These are phyloP conservation scores for Pelmatolapia mariae DNA, from an alignment of 2,113 vertebrate genomes.

Conservation along the genomic window DNA sequence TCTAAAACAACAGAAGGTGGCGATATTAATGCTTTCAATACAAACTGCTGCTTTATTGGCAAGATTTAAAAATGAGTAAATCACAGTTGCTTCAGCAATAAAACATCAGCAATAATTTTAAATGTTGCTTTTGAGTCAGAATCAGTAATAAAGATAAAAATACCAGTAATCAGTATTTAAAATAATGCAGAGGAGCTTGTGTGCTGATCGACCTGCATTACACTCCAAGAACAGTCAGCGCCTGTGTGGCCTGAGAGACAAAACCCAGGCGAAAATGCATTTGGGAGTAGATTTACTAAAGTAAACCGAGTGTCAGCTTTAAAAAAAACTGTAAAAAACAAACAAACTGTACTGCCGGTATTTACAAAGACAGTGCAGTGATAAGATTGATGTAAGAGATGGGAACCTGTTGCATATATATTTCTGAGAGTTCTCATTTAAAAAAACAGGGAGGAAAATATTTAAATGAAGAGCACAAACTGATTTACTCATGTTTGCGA, in stretches of 20 bases:
- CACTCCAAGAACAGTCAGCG: not conserved
- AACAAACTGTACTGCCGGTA: not conserved
- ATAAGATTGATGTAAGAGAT: not conserved
- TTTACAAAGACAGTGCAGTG: not conserved
- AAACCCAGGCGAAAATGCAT: not conserved
- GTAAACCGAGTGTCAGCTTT: accelerated
- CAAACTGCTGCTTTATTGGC: not conserved
- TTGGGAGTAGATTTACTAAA: no score
- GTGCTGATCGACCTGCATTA: not conserved
- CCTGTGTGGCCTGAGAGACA: not conserved
- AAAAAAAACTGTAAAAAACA: not conserved
- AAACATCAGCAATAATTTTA: not conserved
- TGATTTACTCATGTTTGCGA: accelerated
- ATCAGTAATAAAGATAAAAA: not conserved
- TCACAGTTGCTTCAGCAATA: not conserved
- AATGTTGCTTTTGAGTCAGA: not conserved
- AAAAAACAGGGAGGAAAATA: not conserved
- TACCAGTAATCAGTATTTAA: not conserved
- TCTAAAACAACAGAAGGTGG: not conserved
- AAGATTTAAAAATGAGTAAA: not conserved
- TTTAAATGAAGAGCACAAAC: not conserved
- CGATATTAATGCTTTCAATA: not conserved
- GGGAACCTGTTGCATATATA: not conserved
- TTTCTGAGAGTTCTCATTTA: not conserved
- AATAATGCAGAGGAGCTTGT: not conserved